Base-by-base conservation (phyloP, 2,113 vertebrate genomes). In the Nettapus auritus region DNA sequence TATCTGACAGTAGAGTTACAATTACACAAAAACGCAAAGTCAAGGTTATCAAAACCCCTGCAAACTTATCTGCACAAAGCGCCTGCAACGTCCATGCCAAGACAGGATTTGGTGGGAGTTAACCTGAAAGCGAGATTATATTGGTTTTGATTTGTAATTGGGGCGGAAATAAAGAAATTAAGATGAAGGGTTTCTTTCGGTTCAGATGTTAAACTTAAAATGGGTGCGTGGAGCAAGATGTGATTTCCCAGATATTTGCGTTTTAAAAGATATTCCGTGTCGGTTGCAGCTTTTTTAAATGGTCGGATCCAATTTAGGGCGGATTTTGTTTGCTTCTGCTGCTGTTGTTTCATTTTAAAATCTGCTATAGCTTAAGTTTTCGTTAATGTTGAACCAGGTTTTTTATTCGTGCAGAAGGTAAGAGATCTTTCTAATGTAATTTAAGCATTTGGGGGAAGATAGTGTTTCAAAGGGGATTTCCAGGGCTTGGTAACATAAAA, bases 1-100 rank as follows among this genome's bases (percentile, higher is more conserved):
- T 69, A 48, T 84, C 82, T 46, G 80, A 16, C 50, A 82, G 46
- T 21, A 64, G 56, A 13, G 5, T 82, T 31, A 17, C 69, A 71
- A 77, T 82, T 59, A 28, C 57, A 76, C 66, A n/a, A 83, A 86
- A 83, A 90, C 67, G 75, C 97, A 98, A 98, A 97, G 96, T 98
- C 98, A 98, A 98, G 97, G 97, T 98, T 98, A 98, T 92, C 85
- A 96, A 97, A 96, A 94, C 88, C 25, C 66, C 62, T 20, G 36
- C 84, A 88, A 93, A 95, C 64, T 78, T 66, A 38, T 90, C 86
- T 9, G 26, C 88, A 64, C 86, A 64, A 94, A 90, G 76, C 21
- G 29, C 77, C 81, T 82, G 56, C 56, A 2, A 16, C 6, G 6
- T 15, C 52, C 57, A 9, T 29, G 83, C 70, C 82, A 42, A 38